Conservation (phyloP, 2,113 vertebrate genomes). For the Aplodontia rufa region DNA sequence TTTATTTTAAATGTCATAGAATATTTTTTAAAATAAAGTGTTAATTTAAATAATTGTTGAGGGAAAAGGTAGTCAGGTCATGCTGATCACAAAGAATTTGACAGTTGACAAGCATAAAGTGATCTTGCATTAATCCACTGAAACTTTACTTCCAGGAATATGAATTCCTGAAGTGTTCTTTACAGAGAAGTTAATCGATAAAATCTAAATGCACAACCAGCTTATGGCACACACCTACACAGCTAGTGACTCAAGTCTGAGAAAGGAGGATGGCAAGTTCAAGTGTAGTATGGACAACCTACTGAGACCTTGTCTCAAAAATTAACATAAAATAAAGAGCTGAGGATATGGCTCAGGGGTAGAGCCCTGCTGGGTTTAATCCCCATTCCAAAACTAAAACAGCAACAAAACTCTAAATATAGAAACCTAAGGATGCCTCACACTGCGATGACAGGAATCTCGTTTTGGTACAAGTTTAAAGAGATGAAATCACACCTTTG, state of each 20-base stretch:
- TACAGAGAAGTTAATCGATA: not conserved
- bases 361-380: no score
- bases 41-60: not conserved
- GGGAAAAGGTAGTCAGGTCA: not conserved
- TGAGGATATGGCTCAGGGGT: no score
- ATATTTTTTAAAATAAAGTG: not conserved
- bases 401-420: not conserved
- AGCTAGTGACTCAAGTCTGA: no score
- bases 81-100: not conserved
- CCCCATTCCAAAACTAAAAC: no score
- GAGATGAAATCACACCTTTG: not conserved
- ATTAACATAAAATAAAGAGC: no score
- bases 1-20: not conserved
- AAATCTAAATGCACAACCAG: not conserved
- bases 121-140: not conserved
- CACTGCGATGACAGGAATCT: not conserved
- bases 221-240: no score
- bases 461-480: not conserved
- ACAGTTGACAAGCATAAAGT: not conserved
- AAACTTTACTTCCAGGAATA: not conserved
- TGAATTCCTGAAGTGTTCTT: not conserved
- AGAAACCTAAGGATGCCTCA: not conserved
- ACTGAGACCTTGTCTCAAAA: no score
- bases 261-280: no score
- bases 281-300: no score